Evolutionary conservation across 2,888 invertebrate genomes (phyloP), one percentile per base, ranked within the genome.

Genomic region (Eledona agricola): DNA sequence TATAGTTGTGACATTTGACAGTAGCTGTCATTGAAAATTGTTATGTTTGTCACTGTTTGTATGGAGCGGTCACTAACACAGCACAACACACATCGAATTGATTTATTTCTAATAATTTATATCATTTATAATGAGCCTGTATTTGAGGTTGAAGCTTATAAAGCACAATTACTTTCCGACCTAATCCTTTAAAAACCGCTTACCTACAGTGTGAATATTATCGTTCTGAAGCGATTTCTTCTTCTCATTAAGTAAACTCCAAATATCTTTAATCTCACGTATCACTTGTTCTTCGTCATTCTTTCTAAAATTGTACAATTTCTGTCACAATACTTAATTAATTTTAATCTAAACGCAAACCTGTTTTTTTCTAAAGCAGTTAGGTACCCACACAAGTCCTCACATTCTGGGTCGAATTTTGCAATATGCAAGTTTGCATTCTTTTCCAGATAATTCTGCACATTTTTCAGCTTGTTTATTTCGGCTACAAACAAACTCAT

Each of bases 371-470:
- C 54, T 23, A 60, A 52, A 35, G 57, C 50, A 4, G 51, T 32
- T 5, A 37, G 54, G 23, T 53, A 55, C 9, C 65, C 61, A 1
- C 25, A 7, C 20, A 65, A 47, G 32, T 59, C 43, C 6, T 32
- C 10, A 12, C 22, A 23, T 5, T 38, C 51, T 20, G 45, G 31
- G 19, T 58, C 59, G 23, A 54, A 51, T 46, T 68, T 67, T 16
- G 51, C 50, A 13, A 71, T 19, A 40, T 63, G 59, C 3, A 55
- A 31, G n/a, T 51, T 49, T 34, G 65, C 58, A 34, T 52, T 57
- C 57, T 66, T 72, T 53, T 72, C 71, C 34, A 72, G 59, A 46
- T 58, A 57, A 40, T 55, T 56, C 58, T 72, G 69, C 34, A 64
- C 43, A 52, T 61, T 65, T 37, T 56, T 65, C 17, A 72, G 47